Conservation (phyloP, 1,140 invertebrate species). For the Danaus plexippus region DNA sequence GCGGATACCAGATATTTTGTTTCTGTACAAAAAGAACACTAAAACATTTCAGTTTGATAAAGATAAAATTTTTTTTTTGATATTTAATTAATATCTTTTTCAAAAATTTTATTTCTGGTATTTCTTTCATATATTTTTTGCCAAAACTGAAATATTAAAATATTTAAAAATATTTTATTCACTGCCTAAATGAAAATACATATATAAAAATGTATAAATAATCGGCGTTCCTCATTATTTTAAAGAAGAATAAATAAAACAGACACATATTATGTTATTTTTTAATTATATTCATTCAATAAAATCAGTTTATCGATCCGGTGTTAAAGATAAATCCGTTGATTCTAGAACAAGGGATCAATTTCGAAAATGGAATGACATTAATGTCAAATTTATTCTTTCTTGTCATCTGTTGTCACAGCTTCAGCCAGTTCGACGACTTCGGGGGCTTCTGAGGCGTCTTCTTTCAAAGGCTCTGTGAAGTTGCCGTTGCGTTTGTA, state of each 20-base stretch:
- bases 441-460: slow-evolving; percentile 14
- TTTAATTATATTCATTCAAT: slow-evolving; percentile 1
- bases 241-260: slow-evolving; percentile 1
- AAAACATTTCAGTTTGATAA: no score
- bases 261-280: not conserved
- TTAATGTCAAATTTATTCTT: slow-evolving; percentile 23
- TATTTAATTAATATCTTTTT: no score
- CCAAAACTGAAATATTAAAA: no score
- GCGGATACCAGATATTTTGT: no score
- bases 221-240: no score
- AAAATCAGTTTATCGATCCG: slow-evolving; percentile 16
- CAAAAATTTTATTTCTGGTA: no score
- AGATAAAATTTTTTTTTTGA: no score
- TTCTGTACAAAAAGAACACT: no score
- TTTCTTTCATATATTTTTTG: no score
- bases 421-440: slow-evolving; percentile 11
- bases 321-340: slow-evolving; percentile 16
- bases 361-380: slow-evolving; percentile 10
- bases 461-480: slow-evolving; percentile 29
- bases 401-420: slow-evolving; percentile 11
- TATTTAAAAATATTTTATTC: no score
- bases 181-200: no score
- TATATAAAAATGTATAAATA: no score
- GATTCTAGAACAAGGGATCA: slow-evolving; percentile 22
- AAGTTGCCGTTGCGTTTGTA: slow-evolving; percentile 57